These are phyloP conservation scores for Brienomyrus brachyistius DNA, from an alignment of 2,113 vertebrate genomes.

Conservation along the genomic window DNA sequence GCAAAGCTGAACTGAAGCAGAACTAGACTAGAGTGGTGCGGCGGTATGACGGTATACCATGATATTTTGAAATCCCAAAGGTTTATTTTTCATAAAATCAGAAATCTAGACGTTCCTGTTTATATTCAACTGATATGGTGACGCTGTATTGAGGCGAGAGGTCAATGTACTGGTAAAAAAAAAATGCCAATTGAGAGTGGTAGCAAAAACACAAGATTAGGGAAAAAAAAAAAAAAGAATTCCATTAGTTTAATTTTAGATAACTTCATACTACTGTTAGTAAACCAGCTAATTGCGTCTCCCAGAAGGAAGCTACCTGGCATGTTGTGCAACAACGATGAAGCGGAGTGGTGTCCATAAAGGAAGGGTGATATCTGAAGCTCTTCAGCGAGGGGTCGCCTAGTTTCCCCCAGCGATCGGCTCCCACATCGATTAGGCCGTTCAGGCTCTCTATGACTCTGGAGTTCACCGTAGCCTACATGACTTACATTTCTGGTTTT, in stretches of 20 bases:
- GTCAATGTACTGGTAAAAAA: not conserved
- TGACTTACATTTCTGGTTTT: no score
- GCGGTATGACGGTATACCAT: not conserved
- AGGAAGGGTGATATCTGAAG: not conserved
- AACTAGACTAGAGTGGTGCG: not conserved
- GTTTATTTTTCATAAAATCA: not conserved
- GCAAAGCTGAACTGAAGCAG: not conserved
- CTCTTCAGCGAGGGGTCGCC: not conserved
- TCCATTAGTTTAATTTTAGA: not conserved
- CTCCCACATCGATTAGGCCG: no score
- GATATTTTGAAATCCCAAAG: not conserved
- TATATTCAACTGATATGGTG: not conserved
- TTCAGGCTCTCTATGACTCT: no score
- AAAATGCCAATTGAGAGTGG: not conserved
- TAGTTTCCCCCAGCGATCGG: no score
- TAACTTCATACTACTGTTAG: not conserved
- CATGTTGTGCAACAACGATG: not conserved
- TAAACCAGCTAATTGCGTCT: not conserved
- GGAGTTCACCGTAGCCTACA: no score
- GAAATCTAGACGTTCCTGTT: not conserved
- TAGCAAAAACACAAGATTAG: no score
- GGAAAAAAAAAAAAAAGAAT: not conserved
- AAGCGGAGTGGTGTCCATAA: not conserved
- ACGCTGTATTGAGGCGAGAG: not conserved
- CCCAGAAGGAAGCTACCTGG: not conserved